phyloP scores from a whole-genome alignment of 2,888 invertebrate genomes.

The Trichacis sp. region DNA sequence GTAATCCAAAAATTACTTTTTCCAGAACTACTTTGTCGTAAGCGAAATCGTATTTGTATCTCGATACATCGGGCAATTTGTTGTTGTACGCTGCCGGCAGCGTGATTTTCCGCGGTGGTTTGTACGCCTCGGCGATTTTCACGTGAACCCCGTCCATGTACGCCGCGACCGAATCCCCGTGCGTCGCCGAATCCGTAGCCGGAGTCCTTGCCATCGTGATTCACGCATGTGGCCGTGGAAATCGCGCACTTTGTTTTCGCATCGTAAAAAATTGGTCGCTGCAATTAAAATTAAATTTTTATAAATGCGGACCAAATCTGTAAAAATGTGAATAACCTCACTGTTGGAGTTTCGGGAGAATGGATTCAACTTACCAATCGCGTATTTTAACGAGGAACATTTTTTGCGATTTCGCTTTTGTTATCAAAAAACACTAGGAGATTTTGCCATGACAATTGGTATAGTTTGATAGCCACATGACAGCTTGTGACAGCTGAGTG shows the following conservation, averaged over 20 bases:
- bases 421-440: background rate
- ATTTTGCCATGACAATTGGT: background rate
- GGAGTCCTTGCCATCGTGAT: slow-evolving; percentile 56
- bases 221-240: background rate
- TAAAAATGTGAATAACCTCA: too few species aligned
- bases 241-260: background rate
- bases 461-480: slow-evolving; percentile 3
- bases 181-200: slow-evolving; percentile 46
- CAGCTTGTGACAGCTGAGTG: background rate
- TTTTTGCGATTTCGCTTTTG: background rate
- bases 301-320: background rate
- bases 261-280: background rate
- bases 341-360: too few species aligned
- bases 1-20: slow-evolving; percentile 70
- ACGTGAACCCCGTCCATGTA: slow-evolving; percentile 89
- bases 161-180: slow-evolving; percentile 67
- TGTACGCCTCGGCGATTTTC: slow-evolving; percentile 89
- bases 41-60: slow-evolving; percentile 77
- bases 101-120: slow-evolving; percentile 80
- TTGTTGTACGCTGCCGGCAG: slow-evolving; percentile 73
- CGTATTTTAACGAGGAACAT: background rate
- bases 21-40: slow-evolving; percentile 80
- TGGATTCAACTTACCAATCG: too few species aligned
- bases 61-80: slow-evolving; percentile 72
- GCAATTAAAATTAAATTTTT: background rate